phyloP scores from a whole-genome alignment of 2,113 vertebrate genomes.

The rabbit (Oryctolagus cuniculus) region mOryCun1.1 NC_091453.1:119619001-119619500 shows the following conservation, averaged over 20 bases:
- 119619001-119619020: background rate
- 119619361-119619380: background rate
- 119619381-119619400: background rate
- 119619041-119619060: background rate
- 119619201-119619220: background rate
- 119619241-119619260: background rate
- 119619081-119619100: background rate
- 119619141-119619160: background rate
- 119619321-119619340: background rate
- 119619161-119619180: background rate
- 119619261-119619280: background rate
- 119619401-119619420: conserved; percentile 13
- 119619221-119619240: too few relatives aligned
- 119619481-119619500: background rate
- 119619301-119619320: background rate
- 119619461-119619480: background rate
- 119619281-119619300: conserved; percentile 13
- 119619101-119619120: background rate
- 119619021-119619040: background rate
- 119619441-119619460: background rate
- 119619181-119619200: background rate
- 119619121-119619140: background rate
- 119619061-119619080: background rate
- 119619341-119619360: background rate
- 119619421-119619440: background rate